These are phyloP conservation scores for Alentia gelatinosa DNA, from an alignment of 2,888 invertebrate species.

Conservation along the genomic window DNA sequence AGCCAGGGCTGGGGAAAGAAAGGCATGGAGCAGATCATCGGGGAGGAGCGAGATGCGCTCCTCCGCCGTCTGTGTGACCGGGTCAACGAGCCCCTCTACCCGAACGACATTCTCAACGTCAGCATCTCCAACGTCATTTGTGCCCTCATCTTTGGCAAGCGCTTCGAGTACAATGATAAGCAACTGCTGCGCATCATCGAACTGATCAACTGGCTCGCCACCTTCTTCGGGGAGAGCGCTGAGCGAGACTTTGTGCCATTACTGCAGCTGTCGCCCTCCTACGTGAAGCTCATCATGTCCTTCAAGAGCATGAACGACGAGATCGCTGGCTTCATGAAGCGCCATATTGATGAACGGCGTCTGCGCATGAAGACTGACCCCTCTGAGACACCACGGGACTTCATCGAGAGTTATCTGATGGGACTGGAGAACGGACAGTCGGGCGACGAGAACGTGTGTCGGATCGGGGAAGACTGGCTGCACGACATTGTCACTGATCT, in stretches of 20 bases:
- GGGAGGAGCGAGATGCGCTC: slow-evolving; percentile 12
- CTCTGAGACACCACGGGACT: background rate
- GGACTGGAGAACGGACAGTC: background rate
- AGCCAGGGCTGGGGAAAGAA: background rate
- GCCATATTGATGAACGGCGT: background rate
- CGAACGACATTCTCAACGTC: background rate
- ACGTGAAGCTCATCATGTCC: background rate
- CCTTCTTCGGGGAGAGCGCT: background rate
- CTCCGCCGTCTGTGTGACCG: background rate
- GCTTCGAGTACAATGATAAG: background rate
- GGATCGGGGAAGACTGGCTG: slow-evolving; percentile 47
- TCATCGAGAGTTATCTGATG: slow-evolving; percentile 33
- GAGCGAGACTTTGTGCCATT: background rate
- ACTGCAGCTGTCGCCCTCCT: background rate
- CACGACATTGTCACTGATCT: slow-evolving; percentile 32
- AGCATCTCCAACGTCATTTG: slow-evolving; percentile 4
- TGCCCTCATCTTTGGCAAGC: background rate
- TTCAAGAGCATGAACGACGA: slow-evolving; percentile 12
- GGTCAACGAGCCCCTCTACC: background rate
- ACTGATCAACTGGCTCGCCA: background rate
- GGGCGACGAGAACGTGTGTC: background rate
- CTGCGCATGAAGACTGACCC: background rate
- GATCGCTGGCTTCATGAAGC: slow-evolving; percentile 1
- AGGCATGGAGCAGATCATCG: background rate
- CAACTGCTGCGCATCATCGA: background rate